Evolutionary conservation across 1,140 invertebrate genomes (phyloP).

Genomic region (Zaprionus gabonicus): DNA sequence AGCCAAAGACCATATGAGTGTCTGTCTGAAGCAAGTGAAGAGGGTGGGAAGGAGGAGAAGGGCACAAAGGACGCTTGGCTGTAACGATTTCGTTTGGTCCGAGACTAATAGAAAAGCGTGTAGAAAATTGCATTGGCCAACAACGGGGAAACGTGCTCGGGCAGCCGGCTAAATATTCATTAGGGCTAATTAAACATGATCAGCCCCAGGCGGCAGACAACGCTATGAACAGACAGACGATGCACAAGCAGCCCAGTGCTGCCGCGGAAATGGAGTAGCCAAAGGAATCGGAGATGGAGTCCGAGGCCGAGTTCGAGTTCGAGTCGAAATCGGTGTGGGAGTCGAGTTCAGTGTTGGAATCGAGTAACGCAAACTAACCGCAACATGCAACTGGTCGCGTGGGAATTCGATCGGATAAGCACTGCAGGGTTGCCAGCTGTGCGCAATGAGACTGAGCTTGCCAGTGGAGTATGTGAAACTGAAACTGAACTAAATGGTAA

Average conservation of each 20-base stretch:
- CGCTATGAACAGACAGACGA: conserved; percentile 1
- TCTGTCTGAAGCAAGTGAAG: conserved; percentile 14
- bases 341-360: neutral
- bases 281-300: neutral
- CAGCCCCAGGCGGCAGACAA: conserved; percentile 40
- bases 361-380: conserved; percentile 21
- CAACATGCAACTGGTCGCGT: conserved; percentile 53
- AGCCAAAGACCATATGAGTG: conserved; percentile 59
- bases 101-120: conserved; percentile 71
- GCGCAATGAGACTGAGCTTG: neutral
- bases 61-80: neutral
- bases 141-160: conserved; percentile 38
- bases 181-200: conserved; percentile 79
- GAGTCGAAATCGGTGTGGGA: conserved; percentile 5
- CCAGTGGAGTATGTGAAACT: neutral
- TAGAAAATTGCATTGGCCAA: conserved; percentile 60
- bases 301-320: neutral
- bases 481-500: neutral
- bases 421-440: conserved; percentile 7
- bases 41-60: neutral
- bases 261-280: neutral
- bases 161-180: conserved; percentile 70
- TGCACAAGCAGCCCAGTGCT: neutral
- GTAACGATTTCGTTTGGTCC: conserved; percentile 29
- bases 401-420: conserved; percentile 14